Percentiles rank a stretch among this genome's conserved stretches.
phyloP scores from a whole-genome alignment of 2,888 invertebrate species.

The Desoria tigrina region DNA sequence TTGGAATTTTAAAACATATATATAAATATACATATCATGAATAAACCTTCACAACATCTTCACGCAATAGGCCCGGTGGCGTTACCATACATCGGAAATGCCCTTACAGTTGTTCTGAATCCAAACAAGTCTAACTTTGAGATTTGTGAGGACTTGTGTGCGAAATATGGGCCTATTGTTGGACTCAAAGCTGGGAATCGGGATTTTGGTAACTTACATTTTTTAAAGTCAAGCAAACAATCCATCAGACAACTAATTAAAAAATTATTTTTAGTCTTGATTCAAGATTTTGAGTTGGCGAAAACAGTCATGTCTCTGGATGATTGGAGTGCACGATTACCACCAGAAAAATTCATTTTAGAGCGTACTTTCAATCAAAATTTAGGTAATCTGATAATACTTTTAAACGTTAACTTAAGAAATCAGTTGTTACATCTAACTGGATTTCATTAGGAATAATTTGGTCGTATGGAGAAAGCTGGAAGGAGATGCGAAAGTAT shows the following conservation, averaged over 20 bases:
- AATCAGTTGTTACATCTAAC: background rate
- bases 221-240: background rate
- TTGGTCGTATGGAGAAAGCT: constrained; percentile 31
- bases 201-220: constrained; percentile 12
- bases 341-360: constrained; percentile 27
- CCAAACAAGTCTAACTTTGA: constrained; percentile 18
- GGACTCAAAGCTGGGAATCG: constrained; percentile 13
- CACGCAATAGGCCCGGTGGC: background rate
- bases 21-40: too few species aligned
- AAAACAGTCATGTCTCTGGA: constrained; percentile 33
- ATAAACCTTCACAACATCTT: background rate
- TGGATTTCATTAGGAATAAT: constrained; percentile 19
- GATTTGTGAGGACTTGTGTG: constrained; percentile 17
- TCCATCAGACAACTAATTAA: background rate
- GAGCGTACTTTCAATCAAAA: constrained; percentile 35
- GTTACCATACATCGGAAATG: constrained; percentile 19
- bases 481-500: constrained; percentile 36
- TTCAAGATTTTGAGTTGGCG: constrained; percentile 27
- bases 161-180: constrained; percentile 20
- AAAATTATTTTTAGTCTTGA: constrained; percentile 27
- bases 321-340: constrained; percentile 28
- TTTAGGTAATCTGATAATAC: constrained; percentile 25
- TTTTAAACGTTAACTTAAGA: background rate
- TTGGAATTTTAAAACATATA: too few species aligned
- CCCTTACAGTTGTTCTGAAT: background rate